Evolutionary conservation across 2,113 vertebrate genomes (phyloP), one percentile per base, ranked within the genome.

Genomic region (Myiozetetes cayanensis): DNA sequence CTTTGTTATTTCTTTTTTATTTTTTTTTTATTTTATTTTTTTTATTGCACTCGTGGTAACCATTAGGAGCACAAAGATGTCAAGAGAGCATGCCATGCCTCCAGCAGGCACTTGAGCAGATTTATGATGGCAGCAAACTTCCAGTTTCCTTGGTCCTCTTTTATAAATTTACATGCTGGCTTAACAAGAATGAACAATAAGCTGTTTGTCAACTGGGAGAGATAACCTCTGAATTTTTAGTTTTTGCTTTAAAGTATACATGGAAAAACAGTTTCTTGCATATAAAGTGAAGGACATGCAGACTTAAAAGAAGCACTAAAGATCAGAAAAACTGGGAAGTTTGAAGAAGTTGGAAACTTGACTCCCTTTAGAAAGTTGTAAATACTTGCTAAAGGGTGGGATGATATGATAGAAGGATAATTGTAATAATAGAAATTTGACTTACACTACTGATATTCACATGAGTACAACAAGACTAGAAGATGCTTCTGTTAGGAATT

Each of bases 161-260:
- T 55, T 84, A 27, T 6, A 70, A 53, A 44, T 86, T 52, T 88
- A 47, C 35, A 5, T 41, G 24, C 27, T 76, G 44, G 27, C 56
- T 79, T 93, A 43, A 28, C 43, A 56, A 71, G 47, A 89, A 53
- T 43, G 28, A 94, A 78, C 15, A 41, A 33, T 31, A 17, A 49
- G 23, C 25, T 75, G 21, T 63, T 75, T 85, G 62, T 87, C 55
- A 85, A 1, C 31, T 56, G 44, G n/a, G 53, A 86, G 46, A 56
- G 8, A 68, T 17, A 46, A 37, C 4, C 10, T 85, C 27, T 78
- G 39, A 67, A 37, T 72, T 39, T 27, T 87, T 63, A 21, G 20
- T 0, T 83, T 85, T 66, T 46, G 5, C 52, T 63, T 79, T 83
- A 31, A 67, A 39, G 3, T 1, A 0, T 19, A 21, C 22, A 43